phyloP scores from a whole-genome alignment of 2,113 vertebrate species.

The Actinemys pallida region DNA sequence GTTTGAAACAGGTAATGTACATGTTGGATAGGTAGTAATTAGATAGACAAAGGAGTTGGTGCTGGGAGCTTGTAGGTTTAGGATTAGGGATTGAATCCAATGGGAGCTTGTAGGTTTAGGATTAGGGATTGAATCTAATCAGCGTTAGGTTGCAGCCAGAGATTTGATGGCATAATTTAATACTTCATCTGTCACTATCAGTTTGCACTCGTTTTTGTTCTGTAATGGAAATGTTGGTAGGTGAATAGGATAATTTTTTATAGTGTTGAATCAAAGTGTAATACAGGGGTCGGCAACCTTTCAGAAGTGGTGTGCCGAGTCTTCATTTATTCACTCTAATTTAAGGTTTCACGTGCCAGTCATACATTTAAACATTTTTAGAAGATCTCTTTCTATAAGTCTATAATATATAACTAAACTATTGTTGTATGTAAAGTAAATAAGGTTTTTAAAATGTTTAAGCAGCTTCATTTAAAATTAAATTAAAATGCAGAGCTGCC shows the following conservation, averaged over 20 bases:
- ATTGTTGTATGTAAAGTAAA: too few species aligned
- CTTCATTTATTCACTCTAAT: too few species aligned
- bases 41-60: background rate
- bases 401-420: too few species aligned
- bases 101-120: background rate
- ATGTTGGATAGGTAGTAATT: background rate
- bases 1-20: background rate
- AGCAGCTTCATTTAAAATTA: too few species aligned
- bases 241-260: background rate
- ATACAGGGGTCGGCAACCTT: background rate
- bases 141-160: background rate
- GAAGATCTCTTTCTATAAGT: too few species aligned
- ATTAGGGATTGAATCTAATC: background rate
- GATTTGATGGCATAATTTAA: background rate
- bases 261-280: background rate
- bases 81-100: background rate
- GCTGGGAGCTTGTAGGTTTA: background rate
- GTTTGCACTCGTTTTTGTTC: background rate
- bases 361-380: too few species aligned
- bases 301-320: too few species aligned
- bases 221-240: background rate
- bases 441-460: too few species aligned
- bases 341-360: too few species aligned
- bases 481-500: too few species aligned
- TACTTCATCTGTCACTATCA: background rate